phyloP scores from a whole-genome alignment of 2,797 vertebrate genomes.

The Coendou prehensilis region DNA sequence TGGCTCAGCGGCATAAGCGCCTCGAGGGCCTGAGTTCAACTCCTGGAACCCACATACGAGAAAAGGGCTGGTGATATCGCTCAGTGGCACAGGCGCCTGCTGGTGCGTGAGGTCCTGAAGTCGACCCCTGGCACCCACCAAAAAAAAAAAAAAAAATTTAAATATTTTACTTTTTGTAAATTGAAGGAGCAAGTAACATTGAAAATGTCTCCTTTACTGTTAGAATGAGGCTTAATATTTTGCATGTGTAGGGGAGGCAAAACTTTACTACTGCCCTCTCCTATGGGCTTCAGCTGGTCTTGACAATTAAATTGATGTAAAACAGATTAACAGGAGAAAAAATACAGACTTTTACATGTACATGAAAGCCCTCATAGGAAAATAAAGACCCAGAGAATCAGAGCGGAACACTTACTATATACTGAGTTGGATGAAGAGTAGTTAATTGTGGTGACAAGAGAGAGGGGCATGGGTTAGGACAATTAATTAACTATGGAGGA shows the following conservation, averaged over 20 bases:
- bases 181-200: conserved; percentile 44
- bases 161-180: neutral
- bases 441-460: neutral
- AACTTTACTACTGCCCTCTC: neutral
- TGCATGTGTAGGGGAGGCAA: neutral
- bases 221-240: conserved; percentile 28
- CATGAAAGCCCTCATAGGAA: neutral
- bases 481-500: neutral
- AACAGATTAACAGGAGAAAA: neutral
- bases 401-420: neutral
- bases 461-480: neutral
- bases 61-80: too few relatives aligned
- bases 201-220: conserved; percentile 31
- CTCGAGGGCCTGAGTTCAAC: too few relatives aligned
- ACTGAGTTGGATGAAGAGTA: neutral
- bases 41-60: too few relatives aligned
- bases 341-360: neutral
- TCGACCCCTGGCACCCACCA: too few relatives aligned
- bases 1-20: too few relatives aligned
- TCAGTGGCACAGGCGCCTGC: too few relatives aligned
- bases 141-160: neutral
- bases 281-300: neutral
- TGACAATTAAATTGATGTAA: neutral
- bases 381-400: neutral
- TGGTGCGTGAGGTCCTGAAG: too few relatives aligned